Base-by-base conservation (phyloP, 2,113 vertebrate species). In the Thryonomys swinderianus region DNA sequence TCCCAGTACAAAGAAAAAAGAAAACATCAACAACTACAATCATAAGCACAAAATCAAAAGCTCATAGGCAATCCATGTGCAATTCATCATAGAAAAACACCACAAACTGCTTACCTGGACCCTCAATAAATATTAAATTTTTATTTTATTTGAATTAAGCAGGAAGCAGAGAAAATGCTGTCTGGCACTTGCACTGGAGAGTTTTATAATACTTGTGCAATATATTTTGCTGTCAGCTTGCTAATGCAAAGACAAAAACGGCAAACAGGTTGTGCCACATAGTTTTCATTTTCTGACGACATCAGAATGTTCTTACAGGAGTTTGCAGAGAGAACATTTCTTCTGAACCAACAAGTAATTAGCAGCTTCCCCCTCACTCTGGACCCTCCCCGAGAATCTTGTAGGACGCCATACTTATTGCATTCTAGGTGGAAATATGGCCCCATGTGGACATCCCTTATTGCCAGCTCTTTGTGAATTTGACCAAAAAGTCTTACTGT, bases 261-360 rank as follows among this genome's bases (percentile, higher is more conserved):
- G 80, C 51, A 67, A 91, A 69, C 93, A 62, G 85, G 86, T 76
- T 62, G 25, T 21, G 5, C 57, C 2, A 42, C 89, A 86, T 66
- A 91, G 69, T 25, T 78, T 23, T 51, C 92, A 67, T 94, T 95
- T 94, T 92, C 80, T 71, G 61, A 88, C 86, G 53, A 88, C 89
- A 67, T 59, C 88, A 61, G 51, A 59, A 71, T 64, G 64, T 18
- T 61, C 80, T 55, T 34, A 3, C 20, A 2, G 18, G 16, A 13
- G 37, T 69, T 45, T 7, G 3, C 57, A 10, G 90, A 80, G 86
- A 93, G 84, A 78, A 87, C 48, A 5, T 78, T 48, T 81, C 79
- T 86, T 61, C 76, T 32, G 51, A 86, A 74, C 87, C 64, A 86
- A 55, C 62, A 78, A 93, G 76, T 87, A 89, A 71, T 91, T n/a